Base-by-base conservation (phyloP, 2,888 invertebrate genomes). In the Cactoblastis cactorum region DNA sequence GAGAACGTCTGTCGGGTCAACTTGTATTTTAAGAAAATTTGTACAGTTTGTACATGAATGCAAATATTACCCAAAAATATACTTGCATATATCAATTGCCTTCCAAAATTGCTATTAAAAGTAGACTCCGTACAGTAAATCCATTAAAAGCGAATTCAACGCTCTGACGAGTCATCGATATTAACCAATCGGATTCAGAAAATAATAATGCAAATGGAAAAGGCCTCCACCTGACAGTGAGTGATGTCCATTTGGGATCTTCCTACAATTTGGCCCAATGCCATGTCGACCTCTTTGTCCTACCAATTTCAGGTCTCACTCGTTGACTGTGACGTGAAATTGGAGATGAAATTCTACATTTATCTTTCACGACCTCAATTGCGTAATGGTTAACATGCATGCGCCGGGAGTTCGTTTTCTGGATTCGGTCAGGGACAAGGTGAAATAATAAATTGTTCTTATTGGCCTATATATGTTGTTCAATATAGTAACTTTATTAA, bases 161-260 rank as follows among this genome's bases (percentile, higher is more conserved):
- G 8, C 19, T 33, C 9, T 37, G 47, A 15, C 47, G 47, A 38
- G 24, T 48, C 47, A 48, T 48, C 47, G 47, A 48, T 48, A 48
- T 48, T 48, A 48, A 48, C 47, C 47, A 48, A 48, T 28, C 35
- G 37, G 24, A 46, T 15, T 37, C 47, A 47, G 46, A 47, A 45
- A 48, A 48, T 48, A 48, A 48, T 48, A 48, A 48, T 48, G 47
- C 47, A 48, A 48, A 48, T 48, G 47, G 47, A 62, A 65, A 55
- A 45, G 46, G 50, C 66, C 62, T 66, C 62, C 61, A 52, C 49
- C 53, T 58, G 70, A 69, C 69, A 61, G 57, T 69, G 70, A 69
- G 55, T 56, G 68, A 69, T 69, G 69, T 57, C 52, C 48, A 55
- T 63, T 57, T 37, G 37, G 37, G 37, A 53, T 53, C 57, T 54